Evolutionary conservation across 2,797 vertebrate species (phyloP).

Genomic region (Acrossocheilus wenchowensis): DNA sequence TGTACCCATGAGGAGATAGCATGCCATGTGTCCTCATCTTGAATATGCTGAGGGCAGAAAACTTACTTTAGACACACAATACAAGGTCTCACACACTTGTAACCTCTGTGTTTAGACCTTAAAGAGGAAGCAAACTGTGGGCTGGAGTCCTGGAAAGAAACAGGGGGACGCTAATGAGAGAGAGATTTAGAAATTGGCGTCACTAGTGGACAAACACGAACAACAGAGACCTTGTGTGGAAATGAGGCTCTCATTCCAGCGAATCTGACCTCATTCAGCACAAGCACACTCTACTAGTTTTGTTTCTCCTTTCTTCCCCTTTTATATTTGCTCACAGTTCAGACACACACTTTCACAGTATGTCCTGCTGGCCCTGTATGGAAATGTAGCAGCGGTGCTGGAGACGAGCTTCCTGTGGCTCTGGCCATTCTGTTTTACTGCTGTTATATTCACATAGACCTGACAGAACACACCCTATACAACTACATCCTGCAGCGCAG

Average conservation of each 20-base stretch:
- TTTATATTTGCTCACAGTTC: slow-evolving; percentile 23
- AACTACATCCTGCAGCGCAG: neutral
- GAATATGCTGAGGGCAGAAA: neutral
- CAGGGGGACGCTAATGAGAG: neutral
- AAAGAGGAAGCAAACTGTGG: slow-evolving; percentile 3
- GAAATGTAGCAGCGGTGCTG: neutral
- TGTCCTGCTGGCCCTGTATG: neutral
- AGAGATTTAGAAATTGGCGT: slow-evolving; percentile 8
- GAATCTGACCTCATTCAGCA: slow-evolving; percentile 33
- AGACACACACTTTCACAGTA: slow-evolving; percentile 11
- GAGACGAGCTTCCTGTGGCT: slow-evolving; percentile 13
- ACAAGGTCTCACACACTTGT: neutral
- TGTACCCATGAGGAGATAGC: neutral
- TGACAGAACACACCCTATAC: slow-evolving; percentile 15
- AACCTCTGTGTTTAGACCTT: neutral
- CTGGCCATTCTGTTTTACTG: neutral
- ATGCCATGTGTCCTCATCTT: neutral
- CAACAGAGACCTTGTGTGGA: slow-evolving; percentile 43
- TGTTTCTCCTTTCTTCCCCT: neutral
- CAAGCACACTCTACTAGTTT: slow-evolving; percentile 9
- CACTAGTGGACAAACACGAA: slow-evolving; percentile 37
- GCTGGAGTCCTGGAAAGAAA: neutral
- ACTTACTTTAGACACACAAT: neutral
- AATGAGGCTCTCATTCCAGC: neutral
- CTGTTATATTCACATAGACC: slow-evolving; percentile 24